Evolutionary conservation across 2,888 invertebrate species (phyloP).

Genomic region (Drosophila emarginata): DNA sequence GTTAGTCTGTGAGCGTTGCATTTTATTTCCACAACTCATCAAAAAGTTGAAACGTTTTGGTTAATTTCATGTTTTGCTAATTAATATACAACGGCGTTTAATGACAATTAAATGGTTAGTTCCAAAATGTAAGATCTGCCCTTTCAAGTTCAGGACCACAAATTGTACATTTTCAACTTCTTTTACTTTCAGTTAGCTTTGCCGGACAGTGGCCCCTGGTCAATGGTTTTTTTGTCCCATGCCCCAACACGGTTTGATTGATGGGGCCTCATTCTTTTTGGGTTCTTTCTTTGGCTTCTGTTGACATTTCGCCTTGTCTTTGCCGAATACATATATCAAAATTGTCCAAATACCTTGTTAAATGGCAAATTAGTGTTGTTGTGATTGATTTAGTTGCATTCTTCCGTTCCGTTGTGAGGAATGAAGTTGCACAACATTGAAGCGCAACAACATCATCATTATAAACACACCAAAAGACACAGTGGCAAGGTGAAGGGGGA

Average conservation of each 20-base stretch:
- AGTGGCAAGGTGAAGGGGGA: not conserved
- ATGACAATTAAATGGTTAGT: constrained; percentile 67
- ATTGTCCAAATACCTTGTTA: constrained; percentile 82
- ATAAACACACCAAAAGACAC: constrained; percentile 28
- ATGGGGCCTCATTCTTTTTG: constrained; percentile 61
- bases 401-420: constrained; percentile 53
- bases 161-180: not conserved
- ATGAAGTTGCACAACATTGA: constrained; percentile 69
- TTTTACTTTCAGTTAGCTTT: not conserved
- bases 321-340: constrained; percentile 80
- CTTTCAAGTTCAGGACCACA: too few species aligned
- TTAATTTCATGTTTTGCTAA: constrained; percentile 74
- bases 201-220: constrained; percentile 7
- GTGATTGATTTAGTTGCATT: constrained; percentile 81
- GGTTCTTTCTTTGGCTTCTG: constrained; percentile 48
- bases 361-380: constrained; percentile 82
- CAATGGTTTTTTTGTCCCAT: constrained; percentile 18
- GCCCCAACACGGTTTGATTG: constrained; percentile 62
- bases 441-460: constrained; percentile 35
- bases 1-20: constrained; percentile 1
- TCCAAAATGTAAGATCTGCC: constrained; percentile 41
- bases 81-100: constrained; percentile 69
- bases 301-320: constrained; percentile 71
- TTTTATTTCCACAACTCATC: constrained; percentile 1
- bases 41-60: constrained; percentile 37